Percentiles rank a stretch among this genome's conserved stretches.
Conservation (phyloP, 2,888 invertebrate genomes). For the Galerucella calmariensis region DNA sequence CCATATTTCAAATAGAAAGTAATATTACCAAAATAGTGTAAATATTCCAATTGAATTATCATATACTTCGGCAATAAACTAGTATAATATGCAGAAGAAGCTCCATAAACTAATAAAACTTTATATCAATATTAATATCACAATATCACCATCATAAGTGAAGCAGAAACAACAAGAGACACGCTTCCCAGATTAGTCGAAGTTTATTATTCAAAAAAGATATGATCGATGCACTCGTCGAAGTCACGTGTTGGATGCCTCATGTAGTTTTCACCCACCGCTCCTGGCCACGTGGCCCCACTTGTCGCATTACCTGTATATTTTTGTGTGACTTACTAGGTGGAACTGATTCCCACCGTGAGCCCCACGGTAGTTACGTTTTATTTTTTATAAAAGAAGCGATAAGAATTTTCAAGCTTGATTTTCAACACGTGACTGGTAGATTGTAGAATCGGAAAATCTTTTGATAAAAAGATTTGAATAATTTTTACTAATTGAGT, state of each 20-base stretch:
- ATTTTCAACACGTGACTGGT: neutral
- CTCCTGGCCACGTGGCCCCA: conserved; percentile 32
- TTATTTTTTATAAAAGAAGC: conserved; percentile 9
- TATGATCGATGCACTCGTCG: conserved; percentile 14
- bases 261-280: conserved; percentile 1
- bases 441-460: neutral
- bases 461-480: neutral
- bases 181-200: conserved; percentile 20
- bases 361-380: conserved; percentile 12
- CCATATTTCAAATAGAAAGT: no score
- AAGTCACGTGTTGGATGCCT: conserved; percentile 5
- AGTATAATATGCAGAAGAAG: neutral
- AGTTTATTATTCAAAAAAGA: conserved; percentile 25
- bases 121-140: conserved; percentile 12
- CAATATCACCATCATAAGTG: conserved; percentile 10
- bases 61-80: neutral
- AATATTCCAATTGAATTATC: neutral
- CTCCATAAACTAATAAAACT: neutral
- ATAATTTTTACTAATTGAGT: neutral
- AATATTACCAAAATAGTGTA: neutral
- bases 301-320: conserved; percentile 27
- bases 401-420: conserved; percentile 1
- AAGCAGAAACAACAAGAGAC: conserved; percentile 18
- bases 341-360: conserved; percentile 37
- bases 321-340: conserved; percentile 32